Evolutionary conservation across 2,888 invertebrate species (phyloP).

Genomic region (Sinelater perroti): DNA sequence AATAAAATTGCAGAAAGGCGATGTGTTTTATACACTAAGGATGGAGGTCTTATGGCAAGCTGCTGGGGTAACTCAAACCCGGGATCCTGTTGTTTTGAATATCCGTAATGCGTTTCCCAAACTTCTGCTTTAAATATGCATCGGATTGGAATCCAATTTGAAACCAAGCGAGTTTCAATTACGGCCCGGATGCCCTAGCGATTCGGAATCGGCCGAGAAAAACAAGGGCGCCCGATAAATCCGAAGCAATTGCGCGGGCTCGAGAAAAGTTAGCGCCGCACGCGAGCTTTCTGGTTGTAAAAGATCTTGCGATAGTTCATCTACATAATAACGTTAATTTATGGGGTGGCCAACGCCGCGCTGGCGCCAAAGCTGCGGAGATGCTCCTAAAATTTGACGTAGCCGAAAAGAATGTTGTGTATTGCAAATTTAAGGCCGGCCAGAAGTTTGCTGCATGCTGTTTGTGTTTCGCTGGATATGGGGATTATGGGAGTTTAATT

Average conservation of each 20-base stretch:
- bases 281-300: conserved; percentile 10
- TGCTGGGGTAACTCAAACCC: background rate
- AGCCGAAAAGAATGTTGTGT: conserved; percentile 5
- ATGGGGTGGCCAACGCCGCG: conserved; percentile 16
- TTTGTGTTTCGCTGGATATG: background rate
- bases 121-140: too few species aligned
- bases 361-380: conserved; percentile 18
- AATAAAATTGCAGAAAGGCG: conserved; percentile 4
- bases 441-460: background rate
- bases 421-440: conserved; percentile 3
- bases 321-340: conserved; percentile 21
- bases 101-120: too few species aligned
- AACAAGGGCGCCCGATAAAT: background rate
- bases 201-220: background rate
- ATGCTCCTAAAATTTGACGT: conserved; percentile 12
- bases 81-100: background rate
- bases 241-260: background rate
- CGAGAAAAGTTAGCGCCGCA: background rate
- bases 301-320: conserved; percentile 18
- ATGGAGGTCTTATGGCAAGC: conserved; percentile 5
- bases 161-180: too few species aligned
- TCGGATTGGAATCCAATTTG: too few species aligned
- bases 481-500: conserved; percentile 7
- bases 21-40: background rate
- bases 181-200: too few species aligned